Conservation (phyloP, 2,888 invertebrate species). For the Trypoxylon attenuatum region DNA sequence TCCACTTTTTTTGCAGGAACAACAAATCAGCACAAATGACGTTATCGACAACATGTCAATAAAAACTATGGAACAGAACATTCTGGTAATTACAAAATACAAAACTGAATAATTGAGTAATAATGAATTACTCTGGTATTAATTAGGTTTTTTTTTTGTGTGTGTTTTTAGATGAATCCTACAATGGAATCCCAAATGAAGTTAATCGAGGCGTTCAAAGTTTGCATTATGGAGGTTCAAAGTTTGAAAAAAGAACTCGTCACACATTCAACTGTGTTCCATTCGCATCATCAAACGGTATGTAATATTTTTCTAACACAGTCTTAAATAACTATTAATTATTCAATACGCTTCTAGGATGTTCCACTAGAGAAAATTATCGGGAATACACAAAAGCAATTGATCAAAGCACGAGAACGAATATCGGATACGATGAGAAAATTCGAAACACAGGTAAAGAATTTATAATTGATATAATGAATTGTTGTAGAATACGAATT, state of each 20-base stretch:
- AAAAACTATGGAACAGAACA: no score
- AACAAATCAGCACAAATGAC: no score
- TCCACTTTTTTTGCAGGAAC: no score
- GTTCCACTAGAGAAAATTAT: conserved; percentile 58
- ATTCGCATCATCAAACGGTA: conserved; percentile 64
- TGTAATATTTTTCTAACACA: background rate
- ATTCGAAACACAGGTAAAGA: conserved; percentile 63
- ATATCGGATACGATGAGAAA: conserved; percentile 56
- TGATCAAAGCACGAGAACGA: conserved; percentile 59
- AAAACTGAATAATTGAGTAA: no score
- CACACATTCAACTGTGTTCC: conserved; percentile 59
- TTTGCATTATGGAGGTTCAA: conserved; percentile 70
- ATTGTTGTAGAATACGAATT: background rate
- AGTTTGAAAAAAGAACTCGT: conserved; percentile 68
- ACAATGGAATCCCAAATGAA: conserved; percentile 58
- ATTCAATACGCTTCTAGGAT: conserved; percentile 54
- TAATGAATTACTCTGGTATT: background rate
- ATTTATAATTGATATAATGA: background rate
- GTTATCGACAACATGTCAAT: no score
- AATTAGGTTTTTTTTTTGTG: background rate
- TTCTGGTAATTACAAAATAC: no score
- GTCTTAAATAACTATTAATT: background rate
- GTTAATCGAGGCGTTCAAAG: conserved; percentile 68
- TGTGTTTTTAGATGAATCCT: conserved; percentile 26
- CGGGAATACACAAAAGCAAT: conserved; percentile 57